These are phyloP conservation scores for Rhyacichthys aspro DNA, from an alignment of 2,797 vertebrate species.

Conservation along the genomic window DNA sequence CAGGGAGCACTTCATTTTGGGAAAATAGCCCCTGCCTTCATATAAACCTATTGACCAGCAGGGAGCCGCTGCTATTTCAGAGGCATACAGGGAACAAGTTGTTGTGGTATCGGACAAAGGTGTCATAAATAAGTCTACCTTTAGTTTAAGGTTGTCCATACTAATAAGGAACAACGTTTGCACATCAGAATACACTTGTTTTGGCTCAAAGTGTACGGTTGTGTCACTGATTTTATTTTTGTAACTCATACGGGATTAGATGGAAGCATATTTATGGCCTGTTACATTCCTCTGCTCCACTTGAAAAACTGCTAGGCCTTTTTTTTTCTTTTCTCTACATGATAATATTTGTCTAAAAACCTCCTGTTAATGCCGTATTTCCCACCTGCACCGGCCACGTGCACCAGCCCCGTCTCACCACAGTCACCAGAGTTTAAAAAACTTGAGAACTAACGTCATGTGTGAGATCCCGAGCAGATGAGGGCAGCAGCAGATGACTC, in stretches of 20 bases:
- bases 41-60: conserved; percentile 40
- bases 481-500: background rate
- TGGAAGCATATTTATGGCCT: too few species aligned
- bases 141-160: background rate
- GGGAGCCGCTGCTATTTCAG: conserved; percentile 35
- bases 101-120: conserved; percentile 16
- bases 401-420: too few species aligned
- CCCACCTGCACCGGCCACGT: too few species aligned
- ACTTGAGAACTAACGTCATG: background rate
- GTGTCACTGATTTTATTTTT: too few species aligned
- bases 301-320: too few species aligned
- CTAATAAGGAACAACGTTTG: background rate
- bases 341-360: too few species aligned
- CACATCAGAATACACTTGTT: background rate
- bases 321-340: too few species aligned
- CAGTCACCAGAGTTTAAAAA: background rate
- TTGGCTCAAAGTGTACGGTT: too few species aligned
- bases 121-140: background rate
- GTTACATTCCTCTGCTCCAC: too few species aligned
- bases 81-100: conserved; percentile 13
- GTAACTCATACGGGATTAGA: too few species aligned
- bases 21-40: conserved; percentile 24
- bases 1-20: conserved; percentile 35
- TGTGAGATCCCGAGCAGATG: background rate
- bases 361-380: too few species aligned